Evolutionary conservation across 1,140 invertebrate genomes (phyloP).

Genomic region (Micrasema longulum): DNA sequence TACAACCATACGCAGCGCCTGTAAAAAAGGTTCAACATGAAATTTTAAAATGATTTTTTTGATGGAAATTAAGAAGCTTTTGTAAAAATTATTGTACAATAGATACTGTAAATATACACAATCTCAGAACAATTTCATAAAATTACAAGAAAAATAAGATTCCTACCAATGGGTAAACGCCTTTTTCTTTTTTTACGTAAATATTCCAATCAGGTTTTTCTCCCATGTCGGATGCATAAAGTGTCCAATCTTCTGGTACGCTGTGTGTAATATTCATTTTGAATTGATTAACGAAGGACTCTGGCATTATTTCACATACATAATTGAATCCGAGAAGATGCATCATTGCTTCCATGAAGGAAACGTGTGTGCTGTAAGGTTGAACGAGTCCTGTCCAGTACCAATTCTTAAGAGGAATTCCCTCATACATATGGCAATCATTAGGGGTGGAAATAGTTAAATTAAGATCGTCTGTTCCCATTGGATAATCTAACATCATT

Average conservation of each 20-base stretch:
- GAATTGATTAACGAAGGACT: constrained; percentile 12
- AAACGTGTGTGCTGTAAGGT: constrained; percentile 17
- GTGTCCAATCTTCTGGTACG: constrained; percentile 32
- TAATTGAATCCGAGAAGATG: constrained; percentile 1
- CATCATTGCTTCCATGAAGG: background rate
- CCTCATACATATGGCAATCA: constrained; percentile 51
- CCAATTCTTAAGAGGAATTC: constrained; percentile 52
- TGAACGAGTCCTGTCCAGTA: constrained; percentile 38
- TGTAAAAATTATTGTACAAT: too few relatives aligned
- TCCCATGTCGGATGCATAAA: constrained; percentile 17
- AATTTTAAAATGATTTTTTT: too few relatives aligned
- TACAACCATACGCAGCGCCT: constrained; percentile 33
- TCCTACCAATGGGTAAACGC: constrained; percentile 9
- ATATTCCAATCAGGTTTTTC: constrained; percentile 38
- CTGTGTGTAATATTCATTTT: background rate
- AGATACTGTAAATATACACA: too few relatives aligned
- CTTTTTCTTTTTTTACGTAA: constrained; percentile 38
- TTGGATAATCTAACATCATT: constrained; percentile 51
- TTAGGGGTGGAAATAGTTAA: constrained; percentile 51
- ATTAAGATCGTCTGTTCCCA: constrained; percentile 51
- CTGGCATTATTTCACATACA: constrained; percentile 8
- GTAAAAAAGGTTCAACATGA: too few relatives aligned
- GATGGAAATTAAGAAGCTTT: too few relatives aligned
- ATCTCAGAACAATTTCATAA: too few relatives aligned
- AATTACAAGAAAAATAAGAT: constrained; percentile 7